Evolutionary conservation across 2,797 vertebrate genomes (phyloP), one percentile per base, ranked within the genome.

Genomic region (Takifugu rubripes): DNA sequence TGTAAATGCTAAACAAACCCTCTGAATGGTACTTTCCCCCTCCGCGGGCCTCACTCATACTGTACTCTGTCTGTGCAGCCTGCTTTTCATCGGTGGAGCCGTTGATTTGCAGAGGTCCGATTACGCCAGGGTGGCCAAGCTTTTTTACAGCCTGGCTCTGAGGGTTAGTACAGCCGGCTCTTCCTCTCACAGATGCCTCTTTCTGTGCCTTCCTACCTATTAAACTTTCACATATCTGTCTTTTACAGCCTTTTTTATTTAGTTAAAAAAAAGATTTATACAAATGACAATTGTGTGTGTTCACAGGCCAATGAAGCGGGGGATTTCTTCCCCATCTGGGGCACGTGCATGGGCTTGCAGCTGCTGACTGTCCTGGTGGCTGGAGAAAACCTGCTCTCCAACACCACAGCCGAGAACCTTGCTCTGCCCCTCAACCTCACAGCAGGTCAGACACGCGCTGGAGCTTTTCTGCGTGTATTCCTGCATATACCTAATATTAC

Each of bases 251-350:
- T 40, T 12, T 11, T 40, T 40, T 21, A 21, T 36, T 36, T 11
- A 31, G 7, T 6, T 6, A 31, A 6, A 3, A 31, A 5, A 31
- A 31, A 6, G 9, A 6, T 33, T 33, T 33, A 33, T 33, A 10
- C 31, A 33, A 33, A 33, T 12, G 36, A 3, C 1, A 14, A 40
- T 40, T 14, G 24, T 44, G 25, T 40, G 21, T 17, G 14, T 52
- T 80, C 75, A 33, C 81, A 94, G 93, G 91, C 91, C 29, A 88
- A 92, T 6, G 78, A 91, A 15, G 68, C 59, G 0, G 92, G 92
- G 1, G 90, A 92, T 56, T 84, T 83, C 74, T 94, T 94, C 68
- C 93, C 93, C 15, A 83, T 94, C 64, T 94, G 93, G 93, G 92
- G 93, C 1, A 94, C 92, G 0, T 94, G 93, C 56, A 54, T 94